Evolutionary conservation across 2,888 invertebrate genomes (phyloP), one percentile per base, ranked within the genome.

Genomic region (Philhelius pedissequus): DNA sequence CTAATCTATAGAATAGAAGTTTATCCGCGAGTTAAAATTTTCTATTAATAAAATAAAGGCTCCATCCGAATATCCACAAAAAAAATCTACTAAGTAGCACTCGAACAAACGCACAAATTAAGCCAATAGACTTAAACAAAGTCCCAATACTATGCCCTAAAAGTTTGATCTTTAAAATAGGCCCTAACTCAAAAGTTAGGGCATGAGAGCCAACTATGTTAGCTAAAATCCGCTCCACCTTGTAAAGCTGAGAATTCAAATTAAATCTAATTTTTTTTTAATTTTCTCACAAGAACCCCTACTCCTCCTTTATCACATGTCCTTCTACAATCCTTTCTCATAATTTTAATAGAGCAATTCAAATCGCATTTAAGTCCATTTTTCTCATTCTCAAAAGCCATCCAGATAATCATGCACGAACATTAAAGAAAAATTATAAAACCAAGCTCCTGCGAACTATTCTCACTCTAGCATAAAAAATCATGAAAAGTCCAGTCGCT

Each of bases 291-390:
- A 30, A n/a, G 4, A 27, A 50, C 4, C 15, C 7, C 66, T 3
- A 1, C n/a, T 13, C 8, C 6, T 56, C 11, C 20, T 32, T 3
- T 9, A n/a, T 13, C 3, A 3, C 6, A 48, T 7, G 22, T 22
- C 1, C 7, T 13, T 20, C 11, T 20, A 20, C 13, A 48, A 20
- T 9, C n/a, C 9, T 15, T 20, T n/a, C n/a, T n/a, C n/a, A 27
- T 54, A 64, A 58, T 58, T 78, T n/a, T 78, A 71, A 58, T 78
- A 71, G 13, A 50, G 71, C 58, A 56, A 73, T 79, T 73, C 58
- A 66, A 50, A 60, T 43, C 18, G 13, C 30, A 35, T 48, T 30
- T 40, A 15, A 71, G 52, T 69, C 13, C 45, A 40, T 52, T 76
- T 60, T 60, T 48, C 43, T 20, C 18, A 25, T 22, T 62, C 35